Percentiles rank a stretch among this genome's conserved stretches.
Evolutionary conservation across 2,113 vertebrate genomes (phyloP).

Genomic region (Saguinus imperator): DNA sequence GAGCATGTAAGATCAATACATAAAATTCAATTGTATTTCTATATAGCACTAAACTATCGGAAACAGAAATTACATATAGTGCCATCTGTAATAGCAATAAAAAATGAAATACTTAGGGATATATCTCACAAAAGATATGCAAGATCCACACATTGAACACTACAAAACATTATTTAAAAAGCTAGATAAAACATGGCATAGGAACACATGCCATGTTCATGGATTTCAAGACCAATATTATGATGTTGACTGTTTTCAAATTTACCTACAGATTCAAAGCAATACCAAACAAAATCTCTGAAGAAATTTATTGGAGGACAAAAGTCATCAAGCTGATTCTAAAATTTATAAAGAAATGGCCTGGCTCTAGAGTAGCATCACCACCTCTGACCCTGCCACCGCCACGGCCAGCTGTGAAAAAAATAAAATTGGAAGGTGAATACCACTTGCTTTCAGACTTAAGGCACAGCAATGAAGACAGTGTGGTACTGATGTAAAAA

Average conservation of each 20-base stretch:
- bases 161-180: neutral
- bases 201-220: neutral
- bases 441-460: neutral
- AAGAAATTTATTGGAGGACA: neutral
- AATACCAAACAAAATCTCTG: neutral
- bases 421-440: neutral
- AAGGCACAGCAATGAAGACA: neutral
- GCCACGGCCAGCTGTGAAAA: neutral
- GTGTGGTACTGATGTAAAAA: neutral
- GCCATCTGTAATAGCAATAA: neutral
- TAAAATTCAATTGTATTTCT: neutral
- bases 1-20: neutral
- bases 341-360: neutral
- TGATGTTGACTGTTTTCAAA: neutral
- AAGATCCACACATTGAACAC: neutral
- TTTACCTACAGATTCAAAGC: neutral
- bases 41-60: neutral
- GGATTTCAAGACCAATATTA: neutral
- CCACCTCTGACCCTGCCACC: too few relatives aligned
- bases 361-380: neutral
- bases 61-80: neutral
- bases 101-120: neutral
- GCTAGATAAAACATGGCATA: neutral
- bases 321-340: neutral
- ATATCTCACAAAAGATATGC: neutral